Evolutionary conservation across 1,140 invertebrate genomes (phyloP), one percentile per base, ranked within the genome.

Genomic region (Trigoniulus corallinus): DNA sequence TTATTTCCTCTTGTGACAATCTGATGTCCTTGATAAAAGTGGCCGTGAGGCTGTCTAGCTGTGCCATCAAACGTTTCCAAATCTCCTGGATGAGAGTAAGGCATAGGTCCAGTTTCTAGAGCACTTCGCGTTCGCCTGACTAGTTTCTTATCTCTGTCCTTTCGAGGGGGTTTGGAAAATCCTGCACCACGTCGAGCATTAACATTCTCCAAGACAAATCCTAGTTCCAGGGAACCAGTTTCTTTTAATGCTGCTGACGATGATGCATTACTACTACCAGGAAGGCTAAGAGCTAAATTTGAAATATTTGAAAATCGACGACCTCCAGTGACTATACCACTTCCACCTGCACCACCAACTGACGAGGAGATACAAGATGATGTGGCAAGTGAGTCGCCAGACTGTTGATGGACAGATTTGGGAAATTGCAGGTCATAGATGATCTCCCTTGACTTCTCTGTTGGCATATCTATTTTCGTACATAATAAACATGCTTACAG

Each of bases 71-170:
- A 34, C 29, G 15, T 34, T 34, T 34, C 29, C 29, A 34, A 15
- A 7, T 15, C 29, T 7, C 43, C 49, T 47, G 40, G 29, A 51
- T 26, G 41, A 25, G 46, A 51, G 18, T 53, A 50, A 44, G 37
- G 50, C 27, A 37, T 42, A 13, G 54, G 46, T 20, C 50, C 55
- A 18, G 62, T 62, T 39, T 65, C 65, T 24, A 65, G 44, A 27
- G 63, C 62, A 58, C 66, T 67, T 56, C 62, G 58, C 24, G 64
- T 62, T 53, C 62, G 44, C n/a, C 60, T 51, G 47, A 63, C 51
- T 26, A 56, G 42, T 20, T 42, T 53, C 24, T 54, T 56, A 37
- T 40, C 24, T 18, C 50, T 24, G 26, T 53, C 50, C 3, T 48
- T 47, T 22, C 55, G 41, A 25, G 52, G 47, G 41, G 52, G 42